Conservation (phyloP, 2,888 invertebrate genomes). For the Gastracanthus pulcherrimus region DNA sequence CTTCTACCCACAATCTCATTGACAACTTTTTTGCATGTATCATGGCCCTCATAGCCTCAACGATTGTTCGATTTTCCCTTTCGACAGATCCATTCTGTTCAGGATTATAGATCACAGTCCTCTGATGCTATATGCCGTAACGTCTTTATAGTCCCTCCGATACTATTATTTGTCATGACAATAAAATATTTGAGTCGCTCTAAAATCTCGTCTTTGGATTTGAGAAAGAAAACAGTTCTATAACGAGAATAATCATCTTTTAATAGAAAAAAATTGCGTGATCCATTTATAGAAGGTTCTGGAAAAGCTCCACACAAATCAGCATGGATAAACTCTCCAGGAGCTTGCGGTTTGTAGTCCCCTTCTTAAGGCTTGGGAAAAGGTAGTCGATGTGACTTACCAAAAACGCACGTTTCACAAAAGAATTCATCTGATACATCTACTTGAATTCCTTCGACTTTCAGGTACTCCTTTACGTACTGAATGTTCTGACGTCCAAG, state of each 20-base stretch:
- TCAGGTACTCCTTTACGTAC: too few species aligned
- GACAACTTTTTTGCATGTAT: not conserved
- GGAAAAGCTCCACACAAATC: conserved; percentile 57
- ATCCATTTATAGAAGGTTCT: conserved; percentile 48
- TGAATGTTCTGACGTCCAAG: not conserved
- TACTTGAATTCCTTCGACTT: too few species aligned
- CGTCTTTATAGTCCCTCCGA: conserved; percentile 26
- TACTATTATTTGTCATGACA: conserved; percentile 29
- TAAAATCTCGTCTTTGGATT: conserved; percentile 43
- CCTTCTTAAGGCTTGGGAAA: not conserved
- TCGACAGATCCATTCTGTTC: conserved; percentile 64
- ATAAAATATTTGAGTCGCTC: conserved; percentile 48
- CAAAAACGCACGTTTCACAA: conserved; percentile 12
- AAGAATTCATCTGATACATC: not conserved
- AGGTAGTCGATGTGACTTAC: not conserved
- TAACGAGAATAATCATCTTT: conserved; percentile 55
- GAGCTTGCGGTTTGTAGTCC: not conserved
- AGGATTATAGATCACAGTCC: conserved; percentile 48
- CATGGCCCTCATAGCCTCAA: conserved; percentile 46
- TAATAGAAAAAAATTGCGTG: conserved; percentile 53
- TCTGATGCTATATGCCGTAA: conserved; percentile 49
- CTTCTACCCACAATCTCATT: not conserved
- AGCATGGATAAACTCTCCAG: conserved; percentile 52
- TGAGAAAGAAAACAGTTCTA: conserved; percentile 43
- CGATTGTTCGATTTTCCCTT: conserved; percentile 3